Evolutionary conservation across 2,888 invertebrate genomes (phyloP).

Genomic region (Tinea pellionella): DNA sequence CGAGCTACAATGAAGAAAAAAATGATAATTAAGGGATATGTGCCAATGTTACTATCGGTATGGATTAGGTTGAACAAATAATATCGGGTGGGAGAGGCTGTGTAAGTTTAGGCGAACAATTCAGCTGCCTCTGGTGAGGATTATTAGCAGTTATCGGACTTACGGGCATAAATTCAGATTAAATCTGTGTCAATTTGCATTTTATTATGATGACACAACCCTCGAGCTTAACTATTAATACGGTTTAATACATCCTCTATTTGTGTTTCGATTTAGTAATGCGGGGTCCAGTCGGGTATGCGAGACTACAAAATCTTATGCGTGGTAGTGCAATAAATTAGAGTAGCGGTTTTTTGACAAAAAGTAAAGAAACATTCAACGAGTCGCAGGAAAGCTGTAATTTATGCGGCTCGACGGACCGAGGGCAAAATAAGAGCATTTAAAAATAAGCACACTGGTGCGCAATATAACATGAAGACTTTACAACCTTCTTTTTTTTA

Average conservation of each 20-base stretch:
- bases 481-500: neutral
- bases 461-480: slow-evolving; percentile 3
- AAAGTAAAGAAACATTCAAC: slow-evolving; percentile 34
- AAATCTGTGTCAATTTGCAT: slow-evolving; percentile 64
- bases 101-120: neutral
- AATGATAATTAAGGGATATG: too few species aligned
- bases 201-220: slow-evolving; percentile 55
- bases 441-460: slow-evolving; percentile 19
- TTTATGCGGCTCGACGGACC: slow-evolving; percentile 42
- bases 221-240: slow-evolving; percentile 50
- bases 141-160: slow-evolving; percentile 59
- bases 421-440: slow-evolving; percentile 35
- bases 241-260: slow-evolving; percentile 20
- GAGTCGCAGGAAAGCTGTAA: slow-evolving; percentile 41
- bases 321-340: slow-evolving; percentile 35
- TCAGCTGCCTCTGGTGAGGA: slow-evolving; percentile 26
- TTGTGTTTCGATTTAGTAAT: slow-evolving; percentile 4
- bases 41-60: too few species aligned
- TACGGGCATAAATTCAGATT: slow-evolving; percentile 53
- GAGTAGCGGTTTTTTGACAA: slow-evolving; percentile 30
- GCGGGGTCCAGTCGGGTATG: neutral
- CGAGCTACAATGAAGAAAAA: too few species aligned
- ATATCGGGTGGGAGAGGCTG: neutral
- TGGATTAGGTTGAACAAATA: too few species aligned
- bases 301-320: neutral